Evolutionary conservation across 2,888 invertebrate genomes (phyloP).

Genomic region (Uropetala carovei): DNA sequence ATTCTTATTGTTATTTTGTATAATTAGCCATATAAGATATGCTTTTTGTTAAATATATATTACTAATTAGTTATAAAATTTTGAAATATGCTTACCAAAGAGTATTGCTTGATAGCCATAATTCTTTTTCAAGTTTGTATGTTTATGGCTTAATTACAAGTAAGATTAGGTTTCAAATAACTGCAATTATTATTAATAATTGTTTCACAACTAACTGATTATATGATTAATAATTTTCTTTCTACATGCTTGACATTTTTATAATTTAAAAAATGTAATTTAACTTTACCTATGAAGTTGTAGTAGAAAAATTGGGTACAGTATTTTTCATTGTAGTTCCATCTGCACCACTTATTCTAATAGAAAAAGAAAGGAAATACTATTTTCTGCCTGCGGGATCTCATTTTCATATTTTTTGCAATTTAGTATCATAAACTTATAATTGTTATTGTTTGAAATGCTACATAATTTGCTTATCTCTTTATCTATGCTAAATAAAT

Average conservation of each 20-base stretch:
- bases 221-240: neutral
- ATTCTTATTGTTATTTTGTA: conserved; percentile 4
- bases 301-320: neutral
- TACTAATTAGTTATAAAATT: conserved; percentile 37
- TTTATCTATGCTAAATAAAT: conserved; percentile 5
- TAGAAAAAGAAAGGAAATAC: neutral
- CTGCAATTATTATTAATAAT: neutral
- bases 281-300: neutral
- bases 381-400: neutral
- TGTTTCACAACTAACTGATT: conserved; percentile 26
- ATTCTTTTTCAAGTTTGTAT: conserved; percentile 25
- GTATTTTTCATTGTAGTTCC: neutral
- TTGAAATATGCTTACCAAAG: conserved; percentile 49
- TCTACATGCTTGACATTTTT: neutral
- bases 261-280: neutral
- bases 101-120: conserved; percentile 11
- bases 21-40: neutral
- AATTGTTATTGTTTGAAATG: neutral
- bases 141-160: neutral
- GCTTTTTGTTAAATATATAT: neutral
- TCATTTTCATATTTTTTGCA: conserved; percentile 20
- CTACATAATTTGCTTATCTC: neutral
- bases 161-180: conserved; percentile 4
- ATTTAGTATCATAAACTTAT: neutral
- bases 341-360: neutral